These are phyloP conservation scores for Gorsachius magnificus DNA, from an alignment of 2,797 vertebrate genomes.

Conservation along the genomic window DNA sequence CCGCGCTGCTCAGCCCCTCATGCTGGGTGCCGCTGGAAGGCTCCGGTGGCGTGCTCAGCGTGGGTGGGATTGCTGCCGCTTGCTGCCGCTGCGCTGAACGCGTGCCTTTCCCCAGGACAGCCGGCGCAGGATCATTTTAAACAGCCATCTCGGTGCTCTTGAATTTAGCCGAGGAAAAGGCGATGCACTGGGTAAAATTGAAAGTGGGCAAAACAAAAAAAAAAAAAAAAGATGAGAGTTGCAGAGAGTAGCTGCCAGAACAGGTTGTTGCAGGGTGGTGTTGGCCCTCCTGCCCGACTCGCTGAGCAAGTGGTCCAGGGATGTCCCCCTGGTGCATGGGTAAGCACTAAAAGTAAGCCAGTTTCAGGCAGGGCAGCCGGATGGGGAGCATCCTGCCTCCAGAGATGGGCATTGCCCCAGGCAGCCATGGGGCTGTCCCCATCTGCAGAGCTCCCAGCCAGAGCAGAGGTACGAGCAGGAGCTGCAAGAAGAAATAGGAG, in stretches of 20 bases:
- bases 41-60: fast-evolving
- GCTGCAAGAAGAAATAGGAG: not conserved
- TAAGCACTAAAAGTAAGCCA: not conserved
- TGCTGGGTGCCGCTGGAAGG: not conserved
- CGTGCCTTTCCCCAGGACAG: not conserved
- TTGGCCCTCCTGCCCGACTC: not conserved
- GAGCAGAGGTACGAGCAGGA: not conserved
- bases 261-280: not conserved
- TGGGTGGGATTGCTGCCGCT: not conserved
- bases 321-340: fast-evolving
- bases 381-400: not conserved
- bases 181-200: not conserved
- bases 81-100: fast-evolving
- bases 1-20: not conserved
- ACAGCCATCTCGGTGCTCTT: not conserved
- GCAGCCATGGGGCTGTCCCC: not conserved
- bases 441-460: not conserved
- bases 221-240: not conserved
- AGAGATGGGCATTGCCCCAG: not conserved
- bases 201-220: not conserved
- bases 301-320: not conserved
- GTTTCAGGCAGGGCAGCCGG: not conserved
- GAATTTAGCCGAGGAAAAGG: not conserved
- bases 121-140: fast-evolving
- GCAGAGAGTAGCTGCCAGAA: not conserved